Evolutionary conservation across 2,797 vertebrate genomes (phyloP).

Genomic region (Sebastes ruberrimus): DNA sequence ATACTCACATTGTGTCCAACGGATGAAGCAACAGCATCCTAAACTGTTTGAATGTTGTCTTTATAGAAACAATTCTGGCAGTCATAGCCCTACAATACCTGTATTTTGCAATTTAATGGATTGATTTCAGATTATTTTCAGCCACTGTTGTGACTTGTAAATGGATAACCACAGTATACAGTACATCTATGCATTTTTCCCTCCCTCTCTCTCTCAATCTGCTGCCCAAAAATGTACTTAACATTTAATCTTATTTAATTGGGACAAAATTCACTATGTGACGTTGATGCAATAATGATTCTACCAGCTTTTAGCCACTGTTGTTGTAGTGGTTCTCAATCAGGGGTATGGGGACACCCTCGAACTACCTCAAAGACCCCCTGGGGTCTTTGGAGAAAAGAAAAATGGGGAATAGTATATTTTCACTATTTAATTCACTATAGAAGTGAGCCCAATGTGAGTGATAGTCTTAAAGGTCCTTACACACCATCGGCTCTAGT

Average conservation of each 20-base stretch:
- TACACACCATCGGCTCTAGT: no score
- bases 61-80: not conserved
- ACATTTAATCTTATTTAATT: not conserved
- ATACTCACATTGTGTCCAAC: not conserved
- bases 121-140: not conserved
- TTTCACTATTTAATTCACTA: no score
- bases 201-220: not conserved
- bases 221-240: not conserved
- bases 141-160: not conserved
- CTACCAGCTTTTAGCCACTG: not conserved
- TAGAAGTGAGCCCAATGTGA: no score
- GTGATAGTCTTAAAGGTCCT: no score
- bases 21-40: not conserved
- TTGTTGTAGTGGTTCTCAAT: no score
- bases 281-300: not conserved
- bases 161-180: not conserved
- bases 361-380: no score
- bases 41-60: not conserved
- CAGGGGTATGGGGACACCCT: no score
- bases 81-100: not conserved
- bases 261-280: not conserved
- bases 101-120: not conserved
- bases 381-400: no score
- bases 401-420: no score
- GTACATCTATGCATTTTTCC: not conserved